Evolutionary conservation across 37 sponge, comb jelly and placozoan species (phyloP).

Genomic region (Hormiphora californensis): DNA sequence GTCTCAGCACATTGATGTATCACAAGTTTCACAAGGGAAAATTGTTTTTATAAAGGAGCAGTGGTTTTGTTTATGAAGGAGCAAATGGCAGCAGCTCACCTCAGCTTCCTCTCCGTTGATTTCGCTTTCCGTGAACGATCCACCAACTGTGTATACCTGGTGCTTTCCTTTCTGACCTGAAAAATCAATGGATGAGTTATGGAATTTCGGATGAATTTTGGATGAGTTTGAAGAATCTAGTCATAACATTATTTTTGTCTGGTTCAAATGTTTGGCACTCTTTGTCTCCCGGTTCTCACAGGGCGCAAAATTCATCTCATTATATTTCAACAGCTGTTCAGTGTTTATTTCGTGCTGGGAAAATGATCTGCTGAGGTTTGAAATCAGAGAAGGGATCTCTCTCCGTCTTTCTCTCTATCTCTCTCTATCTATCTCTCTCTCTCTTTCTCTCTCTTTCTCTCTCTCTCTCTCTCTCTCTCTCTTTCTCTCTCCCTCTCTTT

Average conservation of each 20-base stretch:
- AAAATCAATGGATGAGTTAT: background rate
- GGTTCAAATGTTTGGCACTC: background rate
- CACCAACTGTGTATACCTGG: slow-evolving; percentile 12
- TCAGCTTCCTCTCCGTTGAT: background rate
- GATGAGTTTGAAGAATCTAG: background rate
- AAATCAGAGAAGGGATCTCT: no score
- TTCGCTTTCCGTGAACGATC: slow-evolving; percentile 5
- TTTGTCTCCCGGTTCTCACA: background rate
- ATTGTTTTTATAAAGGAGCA: background rate
- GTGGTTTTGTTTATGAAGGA: background rate
- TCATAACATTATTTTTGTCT: no score
- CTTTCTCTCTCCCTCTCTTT: no score
- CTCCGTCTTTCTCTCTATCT: no score
- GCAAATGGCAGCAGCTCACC: background rate
- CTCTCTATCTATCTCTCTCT: no score
- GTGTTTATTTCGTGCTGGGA: no score
- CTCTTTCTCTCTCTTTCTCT: no score
- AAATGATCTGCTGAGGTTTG: no score
- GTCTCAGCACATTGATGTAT: background rate
- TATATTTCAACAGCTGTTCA: no score
- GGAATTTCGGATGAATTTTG: background rate
- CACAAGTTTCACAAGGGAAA: background rate
- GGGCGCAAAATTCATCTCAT: no score
- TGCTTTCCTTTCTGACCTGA: slow-evolving; percentile 47
- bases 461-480: no score